Evolutionary conservation across 2,888 invertebrate genomes (phyloP), one percentile per base, ranked within the genome.

Genomic region (Petrophora chlorosata): DNA sequence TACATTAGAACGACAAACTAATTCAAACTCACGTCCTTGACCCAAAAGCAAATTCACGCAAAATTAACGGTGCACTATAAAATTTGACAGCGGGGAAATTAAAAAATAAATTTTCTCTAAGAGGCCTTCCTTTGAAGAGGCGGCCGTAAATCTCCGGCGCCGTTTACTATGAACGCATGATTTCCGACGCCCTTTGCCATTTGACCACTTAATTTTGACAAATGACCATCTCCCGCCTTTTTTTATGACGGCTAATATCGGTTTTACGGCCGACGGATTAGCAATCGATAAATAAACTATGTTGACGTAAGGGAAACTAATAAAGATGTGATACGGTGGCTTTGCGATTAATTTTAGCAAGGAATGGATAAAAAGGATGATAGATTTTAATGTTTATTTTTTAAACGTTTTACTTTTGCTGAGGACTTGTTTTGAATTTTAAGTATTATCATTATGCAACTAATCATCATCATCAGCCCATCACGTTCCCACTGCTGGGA

Each of bases 161-260:
- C 71, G 64, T 70, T 70, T 61, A 46, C 34, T 42, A 28, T 13
- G 51, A 46, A 47, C 56, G 52, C 56, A 55, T 50, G 51, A 48
- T 43, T 53, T 53, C 50, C 52, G 44, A 40, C 58, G 25, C 42
- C 49, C 41, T 48, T 44, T 54, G 53, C 55, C 57, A 58, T 61
- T 61, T 53, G 56, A 61, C 69, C 63, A 61, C 61, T 71, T 73
- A 66, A 65, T 62, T 66, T 63, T 71, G 70, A 70, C 67, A 73
- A 68, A 71, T 65, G 58, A 57, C 57, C 54, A 50, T 59, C 60
- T 25, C 50, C 61, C 49, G 51, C 47, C 45, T 23, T 51, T 36
- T 43, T 59, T 56, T 59, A 56, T 59, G 48, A 43, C 45, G 48
- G 44, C 45, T 53, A 32, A 41, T 42, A 53, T 61, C 55, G 53